Conservation (phyloP, 2,797 vertebrate genomes). For the Kryptolebias ocellatus region DNA sequence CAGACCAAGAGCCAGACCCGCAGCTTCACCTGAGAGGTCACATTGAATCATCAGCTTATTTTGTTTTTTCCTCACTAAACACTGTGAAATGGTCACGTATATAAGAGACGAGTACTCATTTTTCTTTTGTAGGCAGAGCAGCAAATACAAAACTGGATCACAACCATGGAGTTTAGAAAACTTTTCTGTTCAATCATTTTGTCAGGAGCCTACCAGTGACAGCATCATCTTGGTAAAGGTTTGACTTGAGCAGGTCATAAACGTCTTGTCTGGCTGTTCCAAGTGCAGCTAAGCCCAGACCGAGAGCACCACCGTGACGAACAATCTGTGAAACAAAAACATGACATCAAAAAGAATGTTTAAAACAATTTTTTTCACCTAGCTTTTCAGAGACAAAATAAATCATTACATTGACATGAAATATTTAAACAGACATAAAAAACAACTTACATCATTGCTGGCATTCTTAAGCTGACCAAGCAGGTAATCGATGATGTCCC, state of each 20-base stretch:
- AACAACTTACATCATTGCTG: conserved; percentile 92
- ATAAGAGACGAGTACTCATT: not conserved
- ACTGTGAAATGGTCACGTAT: not conserved
- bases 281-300: conserved; percentile 94
- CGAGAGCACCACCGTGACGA: conserved; percentile 94
- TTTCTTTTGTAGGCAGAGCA: not conserved
- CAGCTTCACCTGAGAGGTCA: conserved; percentile 89
- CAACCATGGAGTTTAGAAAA: not conserved
- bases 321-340: conserved; percentile 86
- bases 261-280: conserved; percentile 98
- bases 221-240: conserved; percentile 98
- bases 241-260: conserved; percentile 98
- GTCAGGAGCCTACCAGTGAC: conserved; percentile 85
- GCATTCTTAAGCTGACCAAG: conserved; percentile 98
- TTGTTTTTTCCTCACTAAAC: not conserved
- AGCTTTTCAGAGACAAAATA: not conserved
- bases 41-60: not conserved
- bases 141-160: not conserved
- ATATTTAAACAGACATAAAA: not conserved
- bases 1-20: conserved; percentile 93
- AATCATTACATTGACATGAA: not conserved
- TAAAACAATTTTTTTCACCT: not conserved
- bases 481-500: conserved; percentile 98
- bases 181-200: not conserved
- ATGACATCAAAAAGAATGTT: not conserved